phyloP scores from a whole-genome alignment of 2,113 vertebrate genomes.

The Cettia cetti region DNA sequence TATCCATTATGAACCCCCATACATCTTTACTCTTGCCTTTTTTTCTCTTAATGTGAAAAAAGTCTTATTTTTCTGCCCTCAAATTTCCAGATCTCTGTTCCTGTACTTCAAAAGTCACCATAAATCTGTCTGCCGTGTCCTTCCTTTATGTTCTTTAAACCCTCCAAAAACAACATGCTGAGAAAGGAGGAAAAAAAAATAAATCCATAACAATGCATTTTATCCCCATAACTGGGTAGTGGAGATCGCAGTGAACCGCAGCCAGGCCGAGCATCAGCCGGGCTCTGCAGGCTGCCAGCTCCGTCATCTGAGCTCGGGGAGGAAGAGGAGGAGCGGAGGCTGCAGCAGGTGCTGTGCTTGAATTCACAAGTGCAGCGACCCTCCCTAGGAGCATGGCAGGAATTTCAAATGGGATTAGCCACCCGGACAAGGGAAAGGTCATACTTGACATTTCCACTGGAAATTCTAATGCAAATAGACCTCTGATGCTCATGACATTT shows the following conservation, averaged over 20 bases:
- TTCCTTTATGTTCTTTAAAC: neutral
- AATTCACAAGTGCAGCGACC: conserved; percentile 65
- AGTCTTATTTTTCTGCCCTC: neutral
- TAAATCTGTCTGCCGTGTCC: neutral
- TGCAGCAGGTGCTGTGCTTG: conserved; percentile 66
- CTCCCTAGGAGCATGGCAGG: conserved; percentile 68
- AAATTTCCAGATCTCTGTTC: neutral
- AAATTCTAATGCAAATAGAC: conserved; percentile 78
- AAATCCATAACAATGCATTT: neutral
- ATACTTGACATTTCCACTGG: conserved; percentile 80
- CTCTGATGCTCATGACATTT: conserved; percentile 65
- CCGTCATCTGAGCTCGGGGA: neutral
- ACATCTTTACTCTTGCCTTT: neutral
- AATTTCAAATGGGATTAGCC: conserved; percentile 81
- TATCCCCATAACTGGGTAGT: neutral
- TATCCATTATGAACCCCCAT: neutral
- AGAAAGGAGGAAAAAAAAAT: neutral
- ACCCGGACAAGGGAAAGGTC: conserved; percentile 78
- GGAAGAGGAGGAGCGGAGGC: conserved; percentile 40
- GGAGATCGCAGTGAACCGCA: neutral
- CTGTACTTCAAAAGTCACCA: neutral
- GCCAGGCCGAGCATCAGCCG: neutral
- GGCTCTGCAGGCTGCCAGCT: neutral
- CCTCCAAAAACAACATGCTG: neutral
- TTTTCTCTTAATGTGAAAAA: neutral